phyloP scores from a whole-genome alignment of 2,113 vertebrate genomes.

The Vulpes lagopus region DNA sequence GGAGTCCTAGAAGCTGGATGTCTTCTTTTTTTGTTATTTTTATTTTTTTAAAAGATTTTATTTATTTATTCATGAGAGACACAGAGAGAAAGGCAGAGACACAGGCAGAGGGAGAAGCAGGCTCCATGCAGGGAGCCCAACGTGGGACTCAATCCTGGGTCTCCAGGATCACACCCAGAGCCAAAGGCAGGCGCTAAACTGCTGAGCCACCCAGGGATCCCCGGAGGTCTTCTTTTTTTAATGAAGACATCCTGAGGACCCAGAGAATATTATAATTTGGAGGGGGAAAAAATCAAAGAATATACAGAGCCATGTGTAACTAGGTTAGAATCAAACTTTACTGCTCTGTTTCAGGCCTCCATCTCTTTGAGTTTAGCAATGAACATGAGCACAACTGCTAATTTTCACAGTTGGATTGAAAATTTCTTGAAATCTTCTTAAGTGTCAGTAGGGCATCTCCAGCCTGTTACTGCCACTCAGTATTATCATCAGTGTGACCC shows the following conservation, averaged over 20 bases:
- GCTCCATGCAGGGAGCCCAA: too few relatives aligned
- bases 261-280: not conserved
- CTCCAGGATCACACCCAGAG: too few relatives aligned
- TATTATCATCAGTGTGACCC: not conserved
- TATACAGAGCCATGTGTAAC: not conserved
- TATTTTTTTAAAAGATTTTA: too few relatives aligned
- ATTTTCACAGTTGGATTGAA: not conserved
- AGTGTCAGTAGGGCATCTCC: not conserved
- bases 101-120: too few relatives aligned
- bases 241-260: not conserved
- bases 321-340: not conserved
- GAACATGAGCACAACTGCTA: not conserved
- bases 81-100: too few relatives aligned
- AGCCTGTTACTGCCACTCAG: not conserved
- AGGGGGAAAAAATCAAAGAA: not conserved
- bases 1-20: not conserved
- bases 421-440: not conserved
- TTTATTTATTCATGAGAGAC: too few relatives aligned
- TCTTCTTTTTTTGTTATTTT: not conserved
- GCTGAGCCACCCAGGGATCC: too few relatives aligned
- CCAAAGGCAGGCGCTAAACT: too few relatives aligned
- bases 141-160: too few relatives aligned
- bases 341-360: not conserved
- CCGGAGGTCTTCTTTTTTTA: not conserved
- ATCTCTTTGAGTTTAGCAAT: not conserved